Percentiles rank a stretch among this genome's conserved stretches.
These are phyloP conservation scores for Arrhopalites spinosus DNA, from an alignment of 2,888 invertebrate genomes.

Conservation along the genomic window DNA sequence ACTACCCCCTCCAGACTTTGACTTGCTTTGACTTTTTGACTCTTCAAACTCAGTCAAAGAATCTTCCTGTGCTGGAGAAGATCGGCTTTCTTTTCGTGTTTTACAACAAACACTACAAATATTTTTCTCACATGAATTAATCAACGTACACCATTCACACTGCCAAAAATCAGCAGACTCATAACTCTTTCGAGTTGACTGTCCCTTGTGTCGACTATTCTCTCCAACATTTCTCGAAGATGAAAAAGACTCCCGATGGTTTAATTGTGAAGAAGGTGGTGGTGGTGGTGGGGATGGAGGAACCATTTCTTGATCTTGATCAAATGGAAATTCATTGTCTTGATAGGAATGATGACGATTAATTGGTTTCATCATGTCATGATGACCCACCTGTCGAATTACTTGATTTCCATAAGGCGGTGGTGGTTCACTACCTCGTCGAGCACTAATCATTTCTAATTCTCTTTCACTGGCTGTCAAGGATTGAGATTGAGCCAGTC, in stretches of 20 bases:
- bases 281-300: background rate
- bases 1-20: constrained; percentile 5
- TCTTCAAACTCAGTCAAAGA: no score
- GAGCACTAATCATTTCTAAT: constrained; percentile 35
- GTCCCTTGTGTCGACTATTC: background rate
- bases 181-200: background rate
- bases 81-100: constrained; percentile 63
- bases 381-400: no score
- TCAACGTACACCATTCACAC: constrained; percentile 88
- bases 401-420: constrained; percentile 44
- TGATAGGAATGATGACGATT: background rate
- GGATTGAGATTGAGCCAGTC: background rate
- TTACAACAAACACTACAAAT: constrained; percentile 87
- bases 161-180: constrained; percentile 68
- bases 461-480: constrained; percentile 37
- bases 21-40: background rate
- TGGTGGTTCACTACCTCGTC: constrained; percentile 47
- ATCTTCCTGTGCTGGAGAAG: no score
- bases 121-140: constrained; percentile 77
- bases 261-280: background rate
- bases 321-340: background rate
- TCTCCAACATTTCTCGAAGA: background rate
- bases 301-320: background rate
- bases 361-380: background rate
- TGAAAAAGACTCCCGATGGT: background rate